A percentile compares a stretch with the other conserved stretches of the same genome.
Evolutionary conservation across 2,888 invertebrate species (phyloP).

Genomic region (Ptilodon capucinus): DNA sequence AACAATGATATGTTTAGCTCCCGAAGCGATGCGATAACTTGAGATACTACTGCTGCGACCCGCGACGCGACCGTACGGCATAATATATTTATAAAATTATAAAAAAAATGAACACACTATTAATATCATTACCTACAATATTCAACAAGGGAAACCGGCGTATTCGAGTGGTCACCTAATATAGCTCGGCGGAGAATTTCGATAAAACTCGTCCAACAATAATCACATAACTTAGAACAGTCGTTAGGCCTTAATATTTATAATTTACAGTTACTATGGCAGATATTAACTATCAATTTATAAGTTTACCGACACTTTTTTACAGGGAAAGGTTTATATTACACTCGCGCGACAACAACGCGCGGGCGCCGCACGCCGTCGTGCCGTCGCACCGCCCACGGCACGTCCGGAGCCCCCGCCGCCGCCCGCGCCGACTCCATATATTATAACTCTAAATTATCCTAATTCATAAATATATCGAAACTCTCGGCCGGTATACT

Average conservation of each 20-base stretch:
- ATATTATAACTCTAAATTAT: conserved; percentile 49
- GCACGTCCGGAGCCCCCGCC: too few relatives aligned
- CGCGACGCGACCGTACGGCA: conserved; percentile 37
- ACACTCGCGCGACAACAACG: conserved; percentile 61
- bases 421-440: conserved; percentile 32
- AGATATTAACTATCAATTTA: conserved; percentile 80
- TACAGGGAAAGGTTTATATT: conserved; percentile 65
- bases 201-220: conserved; percentile 62
- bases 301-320: conserved; percentile 67
- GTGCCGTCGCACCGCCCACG: conserved; percentile 31
- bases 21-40: conserved; percentile 45
- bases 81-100: conserved; percentile 22
- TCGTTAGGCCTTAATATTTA: conserved; percentile 79
- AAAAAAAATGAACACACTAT: conserved; percentile 62
- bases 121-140: conserved; percentile 53
- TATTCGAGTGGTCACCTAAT: conserved; percentile 37
- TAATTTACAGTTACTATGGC: conserved; percentile 80
- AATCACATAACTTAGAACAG: conserved; percentile 74
- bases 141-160: conserved; percentile 54
- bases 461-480: conserved; percentile 55
- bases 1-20: conserved; percentile 70
- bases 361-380: conserved; percentile 43
- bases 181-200: conserved; percentile 49
- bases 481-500: conserved; percentile 39
- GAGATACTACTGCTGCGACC: conserved; percentile 32